phyloP scores from a whole-genome alignment of 2,113 vertebrate species.

The Hassar affinis region DNA sequence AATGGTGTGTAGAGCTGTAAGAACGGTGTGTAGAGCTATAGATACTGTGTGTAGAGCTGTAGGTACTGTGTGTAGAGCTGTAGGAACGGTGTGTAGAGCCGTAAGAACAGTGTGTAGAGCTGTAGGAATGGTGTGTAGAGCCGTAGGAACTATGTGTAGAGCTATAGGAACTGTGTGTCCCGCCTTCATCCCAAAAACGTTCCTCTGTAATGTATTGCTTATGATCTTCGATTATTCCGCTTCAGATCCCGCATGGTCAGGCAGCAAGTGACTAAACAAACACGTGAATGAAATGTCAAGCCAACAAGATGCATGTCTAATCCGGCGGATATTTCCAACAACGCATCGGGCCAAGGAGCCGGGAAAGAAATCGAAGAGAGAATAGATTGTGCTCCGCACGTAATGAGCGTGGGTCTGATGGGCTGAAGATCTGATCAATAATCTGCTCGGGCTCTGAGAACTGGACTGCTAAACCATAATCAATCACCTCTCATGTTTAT shows the following conservation, averaged over 20 bases:
- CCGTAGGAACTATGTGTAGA: too few species aligned
- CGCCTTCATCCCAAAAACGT: not conserved
- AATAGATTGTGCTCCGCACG: not conserved
- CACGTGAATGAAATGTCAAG: constrained; percentile 47
- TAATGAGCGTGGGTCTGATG: not conserved
- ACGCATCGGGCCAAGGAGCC: not conserved
- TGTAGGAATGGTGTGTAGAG: too few species aligned
- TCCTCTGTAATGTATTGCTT: constrained; percentile 41
- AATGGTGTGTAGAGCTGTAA: too few species aligned
- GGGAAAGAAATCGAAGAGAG: constrained; percentile 7
- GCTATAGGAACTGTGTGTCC: not conserved
- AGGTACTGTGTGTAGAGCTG: too few species aligned
- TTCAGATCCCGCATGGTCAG: constrained; percentile 19
- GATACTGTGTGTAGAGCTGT: too few species aligned
- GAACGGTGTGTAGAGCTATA: too few species aligned
- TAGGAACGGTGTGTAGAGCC: too few species aligned
- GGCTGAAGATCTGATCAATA: constrained; percentile 12
- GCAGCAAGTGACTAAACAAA: constrained; percentile 45
- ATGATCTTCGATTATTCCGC: constrained; percentile 47
- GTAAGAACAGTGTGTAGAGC: too few species aligned
- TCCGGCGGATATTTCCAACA: constrained; percentile 23
- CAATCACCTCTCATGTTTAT: not conserved
- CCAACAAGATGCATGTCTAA: constrained; percentile 29
- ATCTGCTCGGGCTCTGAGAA: not conserved
- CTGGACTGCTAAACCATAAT: not conserved